A percentile compares a stretch with the other conserved stretches of the same genome.
These are phyloP conservation scores for Mormyrops boulengeri DNA, from an alignment of 2,797 vertebrate genomes.

Conservation along the genomic window DNA sequence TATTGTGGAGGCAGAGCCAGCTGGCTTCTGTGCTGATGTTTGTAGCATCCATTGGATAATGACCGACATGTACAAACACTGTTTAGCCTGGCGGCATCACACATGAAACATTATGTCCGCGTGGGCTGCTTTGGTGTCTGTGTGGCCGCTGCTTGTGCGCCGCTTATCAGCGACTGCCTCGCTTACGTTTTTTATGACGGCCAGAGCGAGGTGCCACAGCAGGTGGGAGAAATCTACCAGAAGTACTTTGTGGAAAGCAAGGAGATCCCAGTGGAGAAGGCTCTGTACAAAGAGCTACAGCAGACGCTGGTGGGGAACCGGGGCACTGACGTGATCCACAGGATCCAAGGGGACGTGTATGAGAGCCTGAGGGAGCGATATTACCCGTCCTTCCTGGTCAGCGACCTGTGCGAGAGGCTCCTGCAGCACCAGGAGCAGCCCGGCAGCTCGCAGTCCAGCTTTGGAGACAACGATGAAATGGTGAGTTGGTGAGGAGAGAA, in stretches of 20 bases:
- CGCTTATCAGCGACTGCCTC: neutral
- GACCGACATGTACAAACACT: neutral
- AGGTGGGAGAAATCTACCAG: constrained; percentile 77
- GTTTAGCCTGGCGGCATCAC: neutral
- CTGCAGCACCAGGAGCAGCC: constrained; percentile 56
- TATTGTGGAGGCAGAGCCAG: neutral
- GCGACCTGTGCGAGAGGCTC: constrained; percentile 66
- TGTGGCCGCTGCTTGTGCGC: neutral
- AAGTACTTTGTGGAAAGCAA: constrained; percentile 72
- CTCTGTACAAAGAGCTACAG: constrained; percentile 75
- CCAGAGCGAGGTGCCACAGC: constrained; percentile 68
- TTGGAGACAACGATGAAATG: constrained; percentile 58
- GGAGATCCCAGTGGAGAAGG: constrained; percentile 73
- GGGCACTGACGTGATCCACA: constrained; percentile 70
- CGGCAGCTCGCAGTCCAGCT: constrained; percentile 42
- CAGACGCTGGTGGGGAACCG: constrained; percentile 73
- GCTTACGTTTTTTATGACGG: neutral
- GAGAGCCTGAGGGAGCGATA: constrained; percentile 70
- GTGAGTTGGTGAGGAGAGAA: constrained; percentile 47
- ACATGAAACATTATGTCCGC: neutral
- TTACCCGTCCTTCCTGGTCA: constrained; percentile 73
- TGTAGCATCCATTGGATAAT: neutral
- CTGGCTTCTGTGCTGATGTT: neutral
- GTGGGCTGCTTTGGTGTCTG: neutral
- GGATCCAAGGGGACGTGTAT: constrained; percentile 63